Conservation (phyloP, 2,888 invertebrate species). For the Trachelus troglodyta region DNA sequence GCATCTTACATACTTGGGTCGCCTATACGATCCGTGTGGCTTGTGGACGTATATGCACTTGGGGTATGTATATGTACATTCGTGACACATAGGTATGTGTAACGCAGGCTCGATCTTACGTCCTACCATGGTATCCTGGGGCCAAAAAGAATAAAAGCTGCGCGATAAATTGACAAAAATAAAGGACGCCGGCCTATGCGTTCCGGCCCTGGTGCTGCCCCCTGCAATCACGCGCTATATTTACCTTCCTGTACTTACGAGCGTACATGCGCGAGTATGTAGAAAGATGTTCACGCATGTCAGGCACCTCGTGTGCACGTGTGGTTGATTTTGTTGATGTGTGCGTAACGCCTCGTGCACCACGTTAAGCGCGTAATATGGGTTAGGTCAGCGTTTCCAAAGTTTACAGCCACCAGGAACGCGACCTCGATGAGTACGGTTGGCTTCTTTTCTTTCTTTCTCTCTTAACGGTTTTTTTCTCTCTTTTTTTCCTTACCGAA, state of each 20-base stretch:
- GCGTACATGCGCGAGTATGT: background rate
- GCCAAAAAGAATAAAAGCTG: background rate
- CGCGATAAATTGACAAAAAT: conserved; percentile 1
- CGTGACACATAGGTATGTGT: background rate
- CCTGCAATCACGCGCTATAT: background rate
- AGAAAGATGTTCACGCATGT: background rate
- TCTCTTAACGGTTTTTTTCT: background rate
- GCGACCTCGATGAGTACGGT: background rate
- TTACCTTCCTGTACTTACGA: background rate
- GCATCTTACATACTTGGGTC: background rate
- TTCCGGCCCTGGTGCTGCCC: background rate
- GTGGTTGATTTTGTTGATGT: background rate
- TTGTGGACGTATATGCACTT: background rate
- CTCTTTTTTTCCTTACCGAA: background rate
- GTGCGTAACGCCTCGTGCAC: background rate
- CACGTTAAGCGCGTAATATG: background rate
- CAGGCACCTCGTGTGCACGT: background rate
- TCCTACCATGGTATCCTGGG: conserved; percentile 1
- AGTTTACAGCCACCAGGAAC: background rate
- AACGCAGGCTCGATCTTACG: background rate
- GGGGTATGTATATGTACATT: background rate
- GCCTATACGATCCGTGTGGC: background rate
- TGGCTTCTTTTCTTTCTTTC: background rate
- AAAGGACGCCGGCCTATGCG: background rate
- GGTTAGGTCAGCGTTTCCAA: background rate